Evolutionary conservation across 2,113 vertebrate genomes (phyloP).

Genomic region (Vombatus ursinus): DNA sequence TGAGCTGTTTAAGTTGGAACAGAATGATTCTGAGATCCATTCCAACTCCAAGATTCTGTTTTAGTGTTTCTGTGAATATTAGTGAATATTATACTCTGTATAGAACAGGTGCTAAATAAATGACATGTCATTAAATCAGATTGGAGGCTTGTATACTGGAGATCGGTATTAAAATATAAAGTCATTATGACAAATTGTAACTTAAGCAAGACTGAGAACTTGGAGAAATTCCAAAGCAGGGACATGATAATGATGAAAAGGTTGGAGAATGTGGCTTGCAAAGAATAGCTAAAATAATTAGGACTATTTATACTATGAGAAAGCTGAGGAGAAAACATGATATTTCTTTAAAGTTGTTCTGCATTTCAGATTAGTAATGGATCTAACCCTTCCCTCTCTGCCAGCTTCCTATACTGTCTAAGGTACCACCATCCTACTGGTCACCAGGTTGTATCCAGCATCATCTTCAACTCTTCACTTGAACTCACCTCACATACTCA

Average conservation of each 20-base stretch:
- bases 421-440: not conserved
- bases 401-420: not conserved
- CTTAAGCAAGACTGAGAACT: conserved; percentile 1
- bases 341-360: conserved; percentile 22
- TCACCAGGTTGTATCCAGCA: not conserved
- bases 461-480: not conserved
- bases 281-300: conserved; percentile 6
- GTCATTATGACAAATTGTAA: not conserved
- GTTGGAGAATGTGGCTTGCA: not conserved
- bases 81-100: not conserved
- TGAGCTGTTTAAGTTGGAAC: not conserved
- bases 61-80: not conserved
- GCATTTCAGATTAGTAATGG: not conserved
- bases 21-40: not conserved
- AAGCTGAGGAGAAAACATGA: not conserved
- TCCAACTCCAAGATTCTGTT: not conserved
- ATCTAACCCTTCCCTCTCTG: not conserved
- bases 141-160: not conserved
- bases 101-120: not conserved
- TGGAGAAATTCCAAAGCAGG: not conserved
- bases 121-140: not conserved
- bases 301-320: not conserved
- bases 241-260: not conserved
- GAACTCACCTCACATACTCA: not conserved
- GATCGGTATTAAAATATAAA: not conserved